Evolutionary conservation across 2,888 invertebrate genomes (phyloP), one percentile per base, ranked within the genome.

Genomic region (Lepidonotus clava): DNA sequence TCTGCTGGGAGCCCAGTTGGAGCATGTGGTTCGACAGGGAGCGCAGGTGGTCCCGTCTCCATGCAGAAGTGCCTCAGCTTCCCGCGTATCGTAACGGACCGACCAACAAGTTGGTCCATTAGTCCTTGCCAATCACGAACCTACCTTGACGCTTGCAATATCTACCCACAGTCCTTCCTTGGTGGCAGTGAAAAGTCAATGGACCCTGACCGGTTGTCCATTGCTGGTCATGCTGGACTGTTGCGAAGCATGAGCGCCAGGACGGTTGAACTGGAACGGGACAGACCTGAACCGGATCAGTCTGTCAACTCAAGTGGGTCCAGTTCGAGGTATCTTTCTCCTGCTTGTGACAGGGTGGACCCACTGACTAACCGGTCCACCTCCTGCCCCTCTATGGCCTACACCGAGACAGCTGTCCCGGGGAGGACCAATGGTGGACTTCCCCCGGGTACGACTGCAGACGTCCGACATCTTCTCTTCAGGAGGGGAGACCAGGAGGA

Each of bases 21-120:
- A n/a, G 46, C 46, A 8, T 8, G 46, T 18, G 71, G 71, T 32
- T 36, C 36, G 18, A 34, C 71, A 4, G 71, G 34, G 36, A 32
- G 61, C 24, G 61, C 61, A 24, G n/a, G 21, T 38, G 71, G 71
- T 1, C 71, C 71, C 0, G 36, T 18, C 18, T 11, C 80, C 32
- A 84, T 84, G 84, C 84, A 84, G 41, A 84, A 84, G 40, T 84
- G 84, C 41, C 84, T 56, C n/a, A 84, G 84, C 66, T 66, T 84
- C n/a, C 84, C 84, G 24, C 38, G 84, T 21, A 56, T 84, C 32
- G 56, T 66, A 6, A 80, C 80, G 8, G 80, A 80, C 51, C 40
- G 80, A 46, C 56, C 61, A 4, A 66, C 28, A 5, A 36, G 34
- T 38, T 66, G 40, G 84, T 84, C 84, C 28, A 84, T 61, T 28